Percentiles rank a stretch among this genome's conserved stretches.
phyloP scores from a whole-genome alignment of 1,140 invertebrate genomes.

The Manduca sexta region DNA sequence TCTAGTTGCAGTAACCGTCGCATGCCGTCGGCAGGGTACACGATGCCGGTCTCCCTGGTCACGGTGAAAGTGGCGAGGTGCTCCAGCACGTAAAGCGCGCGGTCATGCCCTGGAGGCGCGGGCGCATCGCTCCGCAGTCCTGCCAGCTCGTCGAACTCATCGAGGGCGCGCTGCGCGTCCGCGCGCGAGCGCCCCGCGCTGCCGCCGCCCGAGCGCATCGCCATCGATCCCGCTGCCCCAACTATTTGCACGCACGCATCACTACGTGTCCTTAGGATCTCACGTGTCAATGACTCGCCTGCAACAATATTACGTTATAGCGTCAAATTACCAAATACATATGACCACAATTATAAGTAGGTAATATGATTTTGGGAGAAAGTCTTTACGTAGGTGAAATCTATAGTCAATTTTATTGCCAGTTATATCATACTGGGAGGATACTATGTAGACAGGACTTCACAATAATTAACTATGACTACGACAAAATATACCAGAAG shows the following conservation, averaged over 20 bases:
- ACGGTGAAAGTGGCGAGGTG: conserved; percentile 99
- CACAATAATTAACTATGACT: too few relatives aligned
- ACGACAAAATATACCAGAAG: too few relatives aligned
- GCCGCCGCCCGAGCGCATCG: conserved; percentile 20
- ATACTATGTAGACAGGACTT: too few relatives aligned
- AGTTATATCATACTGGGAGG: too few relatives aligned
- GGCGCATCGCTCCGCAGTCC: conserved; percentile 34
- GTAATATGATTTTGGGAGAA: too few relatives aligned
- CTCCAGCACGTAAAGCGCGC: conserved; percentile 91
- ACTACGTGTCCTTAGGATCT: neutral
- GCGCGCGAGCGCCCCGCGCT: conserved; percentile 18
- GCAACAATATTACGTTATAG: too few relatives aligned
- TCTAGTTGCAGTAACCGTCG: conserved; percentile 94
- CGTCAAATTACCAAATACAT: too few relatives aligned
- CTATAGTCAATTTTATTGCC: too few relatives aligned
- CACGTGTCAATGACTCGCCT: too few relatives aligned
- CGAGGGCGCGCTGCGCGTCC: conserved; percentile 42
- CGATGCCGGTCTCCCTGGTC: conserved; percentile 88
- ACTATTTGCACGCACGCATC: conserved; percentile 1
- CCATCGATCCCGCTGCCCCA: conserved; percentile 13
- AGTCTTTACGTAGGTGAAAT: too few relatives aligned
- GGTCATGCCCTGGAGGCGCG: conserved; percentile 65
- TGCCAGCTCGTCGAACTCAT: conserved; percentile 60
- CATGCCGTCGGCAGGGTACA: conserved; percentile 96
- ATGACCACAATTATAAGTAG: too few relatives aligned